phyloP scores from a whole-genome alignment of 2,888 invertebrate genomes.

The Drosophila setosimentum region DNA sequence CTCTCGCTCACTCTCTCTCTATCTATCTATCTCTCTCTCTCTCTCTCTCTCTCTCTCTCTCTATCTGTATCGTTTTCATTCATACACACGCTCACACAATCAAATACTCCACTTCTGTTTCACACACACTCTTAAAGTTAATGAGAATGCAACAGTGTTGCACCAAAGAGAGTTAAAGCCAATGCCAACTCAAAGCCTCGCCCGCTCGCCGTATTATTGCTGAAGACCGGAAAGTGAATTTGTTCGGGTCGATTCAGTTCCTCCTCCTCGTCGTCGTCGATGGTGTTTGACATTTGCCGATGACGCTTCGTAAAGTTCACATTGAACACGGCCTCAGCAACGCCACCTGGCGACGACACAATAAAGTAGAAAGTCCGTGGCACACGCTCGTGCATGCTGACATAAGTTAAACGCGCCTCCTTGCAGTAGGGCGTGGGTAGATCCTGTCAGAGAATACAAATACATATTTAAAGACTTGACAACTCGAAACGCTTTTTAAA shows the following conservation, averaged over 20 bases:
- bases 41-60: constrained; percentile 14
- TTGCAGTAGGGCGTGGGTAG: constrained; percentile 85
- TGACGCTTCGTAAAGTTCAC: constrained; percentile 85
- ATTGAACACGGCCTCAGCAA: constrained; percentile 84
- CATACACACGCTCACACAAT: constrained; percentile 15
- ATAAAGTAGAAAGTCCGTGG: constrained; percentile 85
- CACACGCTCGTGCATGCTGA: constrained; percentile 85
- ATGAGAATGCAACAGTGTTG: constrained; percentile 50
- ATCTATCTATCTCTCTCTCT: constrained; percentile 22
- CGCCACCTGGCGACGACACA: constrained; percentile 85
- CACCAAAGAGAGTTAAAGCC: constrained; percentile 40
- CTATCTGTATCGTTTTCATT: constrained; percentile 3
- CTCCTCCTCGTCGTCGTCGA: constrained; percentile 84
- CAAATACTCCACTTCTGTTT: neutral
- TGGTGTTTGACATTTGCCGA: constrained; percentile 84
- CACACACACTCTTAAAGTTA: constrained; percentile 48
- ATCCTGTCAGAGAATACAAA: constrained; percentile 70
- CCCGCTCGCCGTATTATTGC: constrained; percentile 52
- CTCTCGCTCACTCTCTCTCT: constrained; percentile 11
- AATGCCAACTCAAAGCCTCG: constrained; percentile 24
- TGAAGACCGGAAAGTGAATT: constrained; percentile 85
- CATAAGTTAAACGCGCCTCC: constrained; percentile 85
- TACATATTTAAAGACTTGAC: neutral
- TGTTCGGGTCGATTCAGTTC: constrained; percentile 85
- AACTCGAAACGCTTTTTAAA: fast-evolving